Evolutionary conservation across 1,140 invertebrate genomes (phyloP), one percentile per base, ranked within the genome.

Genomic region (Gerris buenoi): DNA sequence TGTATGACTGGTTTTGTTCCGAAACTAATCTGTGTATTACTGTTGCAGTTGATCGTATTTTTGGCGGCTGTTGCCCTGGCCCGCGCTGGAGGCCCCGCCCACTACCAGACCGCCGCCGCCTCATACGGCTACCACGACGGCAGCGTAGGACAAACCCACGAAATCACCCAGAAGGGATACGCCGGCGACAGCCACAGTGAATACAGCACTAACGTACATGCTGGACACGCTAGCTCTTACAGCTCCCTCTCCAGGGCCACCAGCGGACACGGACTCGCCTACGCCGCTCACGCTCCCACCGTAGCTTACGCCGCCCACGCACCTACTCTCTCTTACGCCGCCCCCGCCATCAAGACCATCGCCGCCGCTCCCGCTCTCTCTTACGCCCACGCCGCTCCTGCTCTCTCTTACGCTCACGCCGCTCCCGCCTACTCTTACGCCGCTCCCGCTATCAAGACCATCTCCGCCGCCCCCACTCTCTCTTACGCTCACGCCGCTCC

Each of bases 151-250:
- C 77, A 75, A 69, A 78, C 77, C 63, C 79, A 81, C 68, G 80
- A 82, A 70, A 80, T 78, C n/a, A 82, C 81, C n/a, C 77, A 81
- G 25, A 81, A 81, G 72, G 79, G 81, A 3, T 79, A 77, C 68
- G 80, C 75, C 46, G 81, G 81, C 13, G 78, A 79, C 28, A 79
- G 79, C 14, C 73, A 80, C 62, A 80, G 81, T 27, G 75, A 78
- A 67, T 81, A 81, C 70, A 76, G 75, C 69, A 81, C 78, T 66
- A 74, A 78, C 65, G 80, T 82, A 23, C 79, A 81, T 63, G 77
- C 79, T 1, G 77, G 81, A 2, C 79, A 81, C 69, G 81, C 81
- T 25, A 78, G 76, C 65, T 81, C 81, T 1, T 78, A 79, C 56
- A 80, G 81, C 14, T 77, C 75, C 71, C 81, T 81, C 67, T 77